Conservation (phyloP, 1,140 invertebrate species). For the Camponotus vicinus region DNA sequence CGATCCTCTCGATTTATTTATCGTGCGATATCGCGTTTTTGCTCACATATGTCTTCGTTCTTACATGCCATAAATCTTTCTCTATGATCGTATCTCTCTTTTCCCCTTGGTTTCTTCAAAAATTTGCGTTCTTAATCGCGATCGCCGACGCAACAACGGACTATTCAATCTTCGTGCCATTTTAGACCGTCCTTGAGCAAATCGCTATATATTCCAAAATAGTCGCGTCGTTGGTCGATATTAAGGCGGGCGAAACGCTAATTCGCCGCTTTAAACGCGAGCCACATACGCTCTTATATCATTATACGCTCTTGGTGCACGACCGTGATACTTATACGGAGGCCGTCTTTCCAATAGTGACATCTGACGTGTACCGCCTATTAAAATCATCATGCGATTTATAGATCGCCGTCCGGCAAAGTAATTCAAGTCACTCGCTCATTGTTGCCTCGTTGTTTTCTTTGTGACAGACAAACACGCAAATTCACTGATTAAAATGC, state of each 20-base stretch:
- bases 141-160: conserved; percentile 19
- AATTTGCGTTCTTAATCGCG: conserved; percentile 18
- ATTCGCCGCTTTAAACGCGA: conserved; percentile 81
- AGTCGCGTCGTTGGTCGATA: conserved; percentile 66
- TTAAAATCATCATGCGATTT: conserved; percentile 65
- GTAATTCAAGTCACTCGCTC: conserved; percentile 12
- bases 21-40: conserved; percentile 34
- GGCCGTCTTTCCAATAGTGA: conserved; percentile 78
- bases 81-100: conserved; percentile 28
- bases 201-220: conserved; percentile 63
- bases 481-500: background rate
- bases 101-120: conserved; percentile 6
- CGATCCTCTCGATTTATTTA: conserved; percentile 51
- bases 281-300: conserved; percentile 68
- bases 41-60: background rate
- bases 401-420: conserved; percentile 38
- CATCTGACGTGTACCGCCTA: conserved; percentile 79
- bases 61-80: conserved; percentile 7
- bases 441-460: conserved; percentile 16
- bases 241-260: conserved; percentile 65
- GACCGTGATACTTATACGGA: conserved; percentile 77
- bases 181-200: conserved; percentile 61
- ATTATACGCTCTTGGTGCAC: conserved; percentile 61
- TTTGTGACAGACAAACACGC: conserved; percentile 2
- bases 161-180: conserved; percentile 2